These are phyloP conservation scores for Siniperca chuatsi DNA, from an alignment of 2,113 vertebrate genomes.

Conservation along the genomic window DNA sequence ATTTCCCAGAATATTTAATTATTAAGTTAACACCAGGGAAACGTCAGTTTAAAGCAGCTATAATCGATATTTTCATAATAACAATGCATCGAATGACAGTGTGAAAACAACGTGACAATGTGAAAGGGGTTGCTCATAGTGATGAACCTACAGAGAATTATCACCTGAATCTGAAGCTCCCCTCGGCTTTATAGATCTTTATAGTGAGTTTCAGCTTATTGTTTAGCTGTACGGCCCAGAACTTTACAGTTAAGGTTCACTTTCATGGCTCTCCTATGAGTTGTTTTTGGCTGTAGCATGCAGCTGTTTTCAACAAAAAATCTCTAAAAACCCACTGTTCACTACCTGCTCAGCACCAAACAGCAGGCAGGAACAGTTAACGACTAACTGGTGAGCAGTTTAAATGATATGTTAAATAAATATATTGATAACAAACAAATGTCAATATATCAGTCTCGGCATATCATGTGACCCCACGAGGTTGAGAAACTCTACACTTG, in stretches of 20 bases:
- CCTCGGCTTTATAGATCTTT: too few relatives aligned
- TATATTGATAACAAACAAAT: not conserved
- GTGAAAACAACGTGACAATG: too few relatives aligned
- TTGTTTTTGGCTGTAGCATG: not conserved
- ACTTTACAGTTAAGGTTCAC: not conserved
- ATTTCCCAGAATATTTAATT: not conserved
- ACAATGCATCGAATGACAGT: too few relatives aligned
- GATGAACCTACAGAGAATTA: too few relatives aligned
- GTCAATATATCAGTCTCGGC: not conserved
- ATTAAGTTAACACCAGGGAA: not conserved
- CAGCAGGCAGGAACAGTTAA: too few relatives aligned
- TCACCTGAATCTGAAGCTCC: too few relatives aligned
- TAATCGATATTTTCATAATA: too few relatives aligned
- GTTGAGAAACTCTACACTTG: conserved; percentile 42
- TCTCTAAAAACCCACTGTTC: too few relatives aligned
- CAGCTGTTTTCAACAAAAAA: not conserved
- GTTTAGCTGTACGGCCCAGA: not conserved
- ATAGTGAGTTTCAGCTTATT: not conserved
- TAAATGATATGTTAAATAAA: not conserved
- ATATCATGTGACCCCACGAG: not conserved
- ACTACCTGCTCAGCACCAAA: too few relatives aligned
- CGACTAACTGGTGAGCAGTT: too few relatives aligned
- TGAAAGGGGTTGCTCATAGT: too few relatives aligned
- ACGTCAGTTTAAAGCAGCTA: too few relatives aligned
- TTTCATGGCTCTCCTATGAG: not conserved